Evolutionary conservation across 2,797 vertebrate genomes (phyloP), one percentile per base, ranked within the genome.

Genomic region (Hydrocynus forskahlii): DNA sequence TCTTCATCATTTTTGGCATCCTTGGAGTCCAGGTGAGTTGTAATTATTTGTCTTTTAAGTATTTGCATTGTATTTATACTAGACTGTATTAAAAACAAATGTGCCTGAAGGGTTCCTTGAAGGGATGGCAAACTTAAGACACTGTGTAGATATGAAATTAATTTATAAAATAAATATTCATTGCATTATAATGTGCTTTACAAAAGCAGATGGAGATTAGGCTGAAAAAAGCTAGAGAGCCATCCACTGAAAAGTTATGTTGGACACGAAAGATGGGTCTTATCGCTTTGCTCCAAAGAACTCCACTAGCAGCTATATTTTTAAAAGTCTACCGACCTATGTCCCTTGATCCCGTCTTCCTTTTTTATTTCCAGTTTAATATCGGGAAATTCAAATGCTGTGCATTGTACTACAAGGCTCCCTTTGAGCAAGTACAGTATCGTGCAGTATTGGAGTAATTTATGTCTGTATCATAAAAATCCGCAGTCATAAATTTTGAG

Each of bases 1-100:
- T 99, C 92, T 99, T 99, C 94, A 99, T 99, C 86, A 99, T 99
- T 92, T 99, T 99, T 70, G 98, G 98, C 87, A 99, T 99, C 92
- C 91, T 99, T 78, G 98, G 98, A 87, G 98, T 99, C 19, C 98
- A 99, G 97, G 98, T 99, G 83, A 93, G 94, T 23, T 48, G 50
- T 52, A 14, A 2, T 60, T 80, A 9, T 10, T 59, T 23, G 73
- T 8, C 4, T 25, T 1, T 14, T 8, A 12, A 45, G 10, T 45
- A 45, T 7, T 45, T 45, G 10, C 7, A 45, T 45, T 8, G 7
- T 10, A 10, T 45, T 45, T 10, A 35, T 45, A 45, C 5, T 45
- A 8, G 7, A 45, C 43, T 45, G 8, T 12, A 10, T 45, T 45
- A 35, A 35, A 35, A 35, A 35, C 35, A 3, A 35, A 35, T 2